Evolutionary conservation across 2,797 vertebrate genomes (phyloP), one percentile per base, ranked within the genome.

Genomic region (Varecia variegata): DNA sequence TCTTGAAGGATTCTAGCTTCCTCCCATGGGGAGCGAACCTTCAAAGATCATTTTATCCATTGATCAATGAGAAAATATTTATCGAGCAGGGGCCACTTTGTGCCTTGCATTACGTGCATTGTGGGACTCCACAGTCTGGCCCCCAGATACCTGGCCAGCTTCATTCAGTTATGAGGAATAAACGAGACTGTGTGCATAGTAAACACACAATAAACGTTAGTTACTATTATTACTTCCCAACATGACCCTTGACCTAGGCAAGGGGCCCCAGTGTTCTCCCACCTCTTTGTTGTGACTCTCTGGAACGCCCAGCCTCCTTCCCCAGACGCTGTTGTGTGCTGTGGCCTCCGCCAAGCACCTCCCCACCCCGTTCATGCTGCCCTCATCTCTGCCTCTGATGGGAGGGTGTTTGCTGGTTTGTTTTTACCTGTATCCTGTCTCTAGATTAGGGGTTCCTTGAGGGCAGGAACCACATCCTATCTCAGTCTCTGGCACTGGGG

Each of bases 191-290:
- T 0, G 9, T 83, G 7, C 11, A 0, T 3, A 15, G 13, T 45
- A 17, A 27, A 45, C 27, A 5, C 5, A 17, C 35, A n/a, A 0
- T 32, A 8, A 12, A 12, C 0, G 23, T 9, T 35, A 4, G 0
- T 11, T 38, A 8, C n/a, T 67, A 7, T 25, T 35, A 5, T 12
- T 30, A 11, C 32, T 18, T 47, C 45, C 68, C 15, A 6, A 38
- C 32, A 0, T 1, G 30, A 9, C 8, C 67, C n/a, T 50, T 13
- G 60, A 60, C 47, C 32, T 14, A 45, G 54, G 4, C 52, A 17
- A n/a, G 58, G 58, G 38, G 40, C 50, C 13, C 20, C 18, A 0
- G 1, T 23, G 0, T 45, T 21, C 60, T n/a, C 60, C 7, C 1
- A 1, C 25, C 67, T 21, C 50, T 56, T 43, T 15, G 0, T 43